Conservation (phyloP, 2,888 invertebrate genomes). For the Rhagonycha lutea region DNA sequence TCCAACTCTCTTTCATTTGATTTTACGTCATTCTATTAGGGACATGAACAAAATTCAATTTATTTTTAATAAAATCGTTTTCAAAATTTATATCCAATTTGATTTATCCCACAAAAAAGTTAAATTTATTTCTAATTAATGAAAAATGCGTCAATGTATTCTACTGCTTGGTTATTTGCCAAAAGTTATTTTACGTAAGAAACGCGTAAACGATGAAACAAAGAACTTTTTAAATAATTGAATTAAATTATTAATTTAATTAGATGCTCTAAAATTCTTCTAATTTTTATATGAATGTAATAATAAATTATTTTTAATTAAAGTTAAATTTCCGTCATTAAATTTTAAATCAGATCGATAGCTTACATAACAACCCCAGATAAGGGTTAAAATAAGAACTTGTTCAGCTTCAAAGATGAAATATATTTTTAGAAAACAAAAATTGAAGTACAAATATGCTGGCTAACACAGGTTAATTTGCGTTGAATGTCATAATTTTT, state of each 20-base stretch:
- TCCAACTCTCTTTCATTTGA: neutral
- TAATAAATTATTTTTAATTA: neutral
- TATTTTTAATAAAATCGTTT: neutral
- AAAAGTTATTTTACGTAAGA: constrained; percentile 8
- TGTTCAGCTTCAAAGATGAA: neutral
- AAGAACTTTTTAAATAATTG: neutral
- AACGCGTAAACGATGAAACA: neutral
- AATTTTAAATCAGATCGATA: neutral
- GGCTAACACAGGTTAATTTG: neutral
- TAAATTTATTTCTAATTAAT: neutral
- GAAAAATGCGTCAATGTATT: neutral
- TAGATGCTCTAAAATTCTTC: no score
- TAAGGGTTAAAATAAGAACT: neutral
- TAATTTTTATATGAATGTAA: no score
- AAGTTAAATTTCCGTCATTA: neutral
- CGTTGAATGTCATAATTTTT: neutral
- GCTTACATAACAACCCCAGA: neutral
- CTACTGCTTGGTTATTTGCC: neutral
- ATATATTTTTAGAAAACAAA: neutral
- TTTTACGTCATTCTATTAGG: neutral
- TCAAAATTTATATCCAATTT: neutral
- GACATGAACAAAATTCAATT: neutral
- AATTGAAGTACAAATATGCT: neutral
- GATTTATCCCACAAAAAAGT: neutral
- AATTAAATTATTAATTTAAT: no score